Conservation (phyloP, 2,797 vertebrate genomes). For the Phataginus tricuspis region DNA sequence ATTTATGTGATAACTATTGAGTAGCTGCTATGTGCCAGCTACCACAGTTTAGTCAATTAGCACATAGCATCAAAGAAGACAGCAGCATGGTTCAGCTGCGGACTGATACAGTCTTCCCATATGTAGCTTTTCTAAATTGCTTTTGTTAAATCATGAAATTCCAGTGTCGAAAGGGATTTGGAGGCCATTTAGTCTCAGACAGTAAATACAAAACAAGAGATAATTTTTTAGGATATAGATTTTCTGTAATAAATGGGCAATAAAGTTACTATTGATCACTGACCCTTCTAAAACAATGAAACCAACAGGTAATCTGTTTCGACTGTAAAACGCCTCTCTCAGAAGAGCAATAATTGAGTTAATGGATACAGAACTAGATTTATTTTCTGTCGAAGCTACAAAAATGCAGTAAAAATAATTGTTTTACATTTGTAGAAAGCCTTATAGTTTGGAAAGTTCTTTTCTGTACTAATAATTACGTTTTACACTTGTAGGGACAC, state of each 20-base stretch:
- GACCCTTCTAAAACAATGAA: neutral
- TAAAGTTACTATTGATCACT: neutral
- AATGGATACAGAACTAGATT: neutral
- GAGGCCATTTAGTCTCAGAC: neutral
- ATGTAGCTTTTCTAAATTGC: neutral
- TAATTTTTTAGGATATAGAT: neutral
- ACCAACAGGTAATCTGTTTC: neutral
- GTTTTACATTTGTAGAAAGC: constrained; percentile 1
- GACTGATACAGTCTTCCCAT: neutral
- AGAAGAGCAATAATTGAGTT: neutral
- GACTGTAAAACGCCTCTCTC: neutral
- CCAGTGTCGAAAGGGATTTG: neutral
- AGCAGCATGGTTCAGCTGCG: neutral
- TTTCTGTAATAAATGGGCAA: constrained; percentile 28
- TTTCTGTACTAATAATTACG: neutral
- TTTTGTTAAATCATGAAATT: constrained; percentile 32
- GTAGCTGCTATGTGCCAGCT: neutral
- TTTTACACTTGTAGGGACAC: neutral
- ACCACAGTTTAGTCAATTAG: neutral
- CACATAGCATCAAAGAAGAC: neutral
- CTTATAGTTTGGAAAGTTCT: neutral
- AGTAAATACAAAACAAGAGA: neutral
- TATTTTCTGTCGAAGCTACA: neutral
- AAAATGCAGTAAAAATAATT: constrained; percentile 22
- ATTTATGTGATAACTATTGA: neutral